Base-by-base conservation (phyloP, 2,888 invertebrate genomes). In the Philaethria dido region DNA sequence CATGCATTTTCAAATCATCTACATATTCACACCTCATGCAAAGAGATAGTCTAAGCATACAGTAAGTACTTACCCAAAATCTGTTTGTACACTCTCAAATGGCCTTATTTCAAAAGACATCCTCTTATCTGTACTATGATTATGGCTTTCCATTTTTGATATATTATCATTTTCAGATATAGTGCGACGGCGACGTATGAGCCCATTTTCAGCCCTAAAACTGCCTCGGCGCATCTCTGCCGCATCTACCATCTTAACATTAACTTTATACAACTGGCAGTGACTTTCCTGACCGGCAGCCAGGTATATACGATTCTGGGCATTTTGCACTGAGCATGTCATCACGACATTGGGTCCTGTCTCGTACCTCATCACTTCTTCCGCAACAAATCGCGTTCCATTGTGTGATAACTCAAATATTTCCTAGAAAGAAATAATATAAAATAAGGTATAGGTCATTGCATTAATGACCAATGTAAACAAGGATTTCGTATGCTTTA, bases 221-320 rank as follows among this genome's bases (percentile, higher is more conserved):
- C 93, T 94, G 47, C 93, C 93, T 74, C 93, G 89, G 22, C 95
- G 86, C 85, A 94, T 93, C 75, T 93, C 93, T 0, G 94, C 85
- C 1, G 93, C 93, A 70, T 93, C 91, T 13, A 93, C 86, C 85
- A 94, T 93, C 80, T 94, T 89, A 75, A 93, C 88, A 85, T 93
- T 93, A 3, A 97, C 96, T 80, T 94, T 94, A 81, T 98, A 98
- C 77, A 98, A 91, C 83, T 97, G 97, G 81, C 97, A 98, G 79
- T 98, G 96, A 72, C 97, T 97, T 88, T 98, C 98, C 87, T 98
- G 97, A 0, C 99, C 99, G 9, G 98, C 98, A 1, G 97, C 96
- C 61, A 98, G 88, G 86, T 96, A 96, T 14, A 95, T 96, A 78
- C 95, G 94, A 76, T 96, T 96, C 50, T 95, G 95, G 73, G 95